Conservation (phyloP, 2,113 vertebrate species). For the Myxocyprinus asiaticus region DNA sequence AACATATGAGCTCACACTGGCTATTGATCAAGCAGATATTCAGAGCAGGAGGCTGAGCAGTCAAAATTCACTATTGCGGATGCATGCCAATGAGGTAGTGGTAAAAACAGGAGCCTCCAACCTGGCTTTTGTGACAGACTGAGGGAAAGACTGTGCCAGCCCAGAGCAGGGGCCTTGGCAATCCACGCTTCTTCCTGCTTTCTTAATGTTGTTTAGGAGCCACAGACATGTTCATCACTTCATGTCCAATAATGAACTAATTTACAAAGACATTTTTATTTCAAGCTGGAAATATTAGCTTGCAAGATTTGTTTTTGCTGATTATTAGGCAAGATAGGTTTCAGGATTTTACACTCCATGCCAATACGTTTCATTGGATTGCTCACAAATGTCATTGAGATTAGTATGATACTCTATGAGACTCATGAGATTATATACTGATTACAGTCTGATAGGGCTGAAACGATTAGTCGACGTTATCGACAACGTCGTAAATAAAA, state of each 20-base stretch:
- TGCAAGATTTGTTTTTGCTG: no score
- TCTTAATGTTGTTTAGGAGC: slow-evolving; percentile 13
- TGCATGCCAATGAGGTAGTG: slow-evolving; percentile 19
- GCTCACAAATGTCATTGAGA: no score
- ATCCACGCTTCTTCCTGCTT: slow-evolving; percentile 15
- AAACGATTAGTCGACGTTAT: no score
- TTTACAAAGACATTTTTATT: not conserved
- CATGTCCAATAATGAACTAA: slow-evolving; percentile 1
- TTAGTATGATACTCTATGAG: not conserved
- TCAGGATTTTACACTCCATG: no score
- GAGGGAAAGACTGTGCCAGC: not conserved
- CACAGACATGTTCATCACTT: not conserved
- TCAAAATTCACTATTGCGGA: not conserved
- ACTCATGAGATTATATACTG: not conserved
- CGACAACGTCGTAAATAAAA: no score
- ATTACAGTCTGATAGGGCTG: no score
- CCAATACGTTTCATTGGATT: no score
- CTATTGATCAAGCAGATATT: slow-evolving; percentile 3
- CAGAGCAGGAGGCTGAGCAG: slow-evolving; percentile 13
- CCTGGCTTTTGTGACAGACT: slow-evolving; percentile 13
- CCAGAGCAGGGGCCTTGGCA: not conserved
- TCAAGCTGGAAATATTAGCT: no score
- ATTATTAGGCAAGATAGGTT: no score
- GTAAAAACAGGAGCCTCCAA: not conserved
- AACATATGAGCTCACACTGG: slow-evolving; percentile 6